A percentile compares a stretch with the other conserved stretches of the same genome.
Conservation (phyloP, 2,113 vertebrate genomes). For the Xyrauchen texanus region DNA sequence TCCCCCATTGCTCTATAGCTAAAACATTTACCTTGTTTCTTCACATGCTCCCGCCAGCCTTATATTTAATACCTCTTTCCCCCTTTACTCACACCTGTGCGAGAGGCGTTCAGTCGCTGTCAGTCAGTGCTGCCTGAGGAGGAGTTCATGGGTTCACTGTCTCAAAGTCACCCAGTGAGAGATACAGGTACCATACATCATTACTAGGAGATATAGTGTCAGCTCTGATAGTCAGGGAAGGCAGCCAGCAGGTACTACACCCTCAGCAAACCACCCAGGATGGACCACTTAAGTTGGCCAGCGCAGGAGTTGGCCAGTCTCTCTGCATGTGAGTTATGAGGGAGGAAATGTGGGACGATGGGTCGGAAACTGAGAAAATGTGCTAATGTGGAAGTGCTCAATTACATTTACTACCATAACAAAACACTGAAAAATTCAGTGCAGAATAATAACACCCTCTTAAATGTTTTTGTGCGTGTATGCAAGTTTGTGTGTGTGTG, state of each 20-base stretch:
- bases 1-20: background rate
- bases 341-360: background rate
- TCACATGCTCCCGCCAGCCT: background rate
- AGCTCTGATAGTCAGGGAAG: conserved; percentile 34
- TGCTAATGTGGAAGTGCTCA: conserved; percentile 31
- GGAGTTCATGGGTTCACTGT: conserved; percentile 41
- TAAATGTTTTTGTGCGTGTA: too few species aligned
- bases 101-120: conserved; percentile 23
- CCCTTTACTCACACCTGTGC: conserved; percentile 5
- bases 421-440: background rate
- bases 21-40: background rate
- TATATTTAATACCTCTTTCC: background rate
- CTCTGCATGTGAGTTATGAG: conserved; percentile 44
- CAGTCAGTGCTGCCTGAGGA: conserved; percentile 13
- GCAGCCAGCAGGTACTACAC: conserved; percentile 55
- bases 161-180: conserved; percentile 52
- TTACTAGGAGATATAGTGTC: conserved; percentile 34
- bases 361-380: conserved; percentile 40
- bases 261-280: conserved; percentile 57
- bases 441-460: background rate
- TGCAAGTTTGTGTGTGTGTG: background rate
- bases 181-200: conserved; percentile 48
- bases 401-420: conserved; percentile 38
- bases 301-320: conserved; percentile 44
- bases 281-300: conserved; percentile 41